Base-by-base conservation (phyloP, 2,888 invertebrate genomes). In the Drosophila pegasa region DNA sequence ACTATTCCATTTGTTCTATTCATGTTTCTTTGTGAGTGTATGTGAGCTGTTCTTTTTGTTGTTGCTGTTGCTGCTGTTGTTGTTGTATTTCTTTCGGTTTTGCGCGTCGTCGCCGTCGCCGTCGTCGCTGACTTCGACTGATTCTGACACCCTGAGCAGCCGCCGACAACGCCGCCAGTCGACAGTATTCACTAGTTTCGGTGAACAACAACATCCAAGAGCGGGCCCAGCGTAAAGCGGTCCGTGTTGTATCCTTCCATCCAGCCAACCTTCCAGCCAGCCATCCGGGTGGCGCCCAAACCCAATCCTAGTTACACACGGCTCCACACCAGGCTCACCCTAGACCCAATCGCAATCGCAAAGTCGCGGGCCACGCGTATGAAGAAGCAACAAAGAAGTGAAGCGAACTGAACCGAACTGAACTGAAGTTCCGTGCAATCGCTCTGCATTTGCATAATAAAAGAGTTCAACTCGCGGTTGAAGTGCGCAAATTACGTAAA, bases 111-210 rank as follows among this genome's bases (percentile, higher is more conserved):
- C 25, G 73, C 27, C 25, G 43, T 14, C 41, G 41, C 10, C 38
- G 38, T n/a, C 69, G 78, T 56, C 62, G 75, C 61, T 54, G 78
- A 73, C 78, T 74, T 41, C 78, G 61, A 57, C 78, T 71, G 66
- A 55, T 31, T 65, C 56, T 73, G 40, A 56, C 59, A 43, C 52
- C 48, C 63, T 57, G 56, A 70, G 56, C 18, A 47, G 51, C 31
- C 45, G 47, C 31, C 35, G 56, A 38, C 40, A 20, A 58, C 38
- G 71, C 41, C 58, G 68, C 43, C 48, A 55, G 66, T 78, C 71
- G 70, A 38, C 73, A 71, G 78, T 75, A 75, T 56, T 64, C 57
- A 67, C 41, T 73, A 78, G 74, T 66, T 78, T 78, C 79, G 65
- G 59, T 78, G 69, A 63, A 65, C 58, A 69, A 78, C 62, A 74